Evolutionary conservation across 92 coral and sea anemone species (phyloP).

Genomic region (Diadumene lineata): DNA sequence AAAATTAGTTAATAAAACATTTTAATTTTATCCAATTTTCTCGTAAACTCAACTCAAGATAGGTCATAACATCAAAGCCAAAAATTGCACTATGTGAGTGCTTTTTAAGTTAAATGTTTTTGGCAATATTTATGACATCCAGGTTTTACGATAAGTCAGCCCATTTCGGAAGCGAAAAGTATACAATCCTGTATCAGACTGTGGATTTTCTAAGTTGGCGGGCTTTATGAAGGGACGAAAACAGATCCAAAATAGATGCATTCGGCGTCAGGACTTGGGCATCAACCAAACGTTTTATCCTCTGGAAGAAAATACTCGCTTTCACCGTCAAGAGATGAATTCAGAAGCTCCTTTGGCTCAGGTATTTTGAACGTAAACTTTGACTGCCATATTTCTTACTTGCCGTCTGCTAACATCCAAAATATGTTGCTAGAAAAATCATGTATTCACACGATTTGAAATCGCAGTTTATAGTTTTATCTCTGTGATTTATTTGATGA

Average conservation of each 20-base stretch:
- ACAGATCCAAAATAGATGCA: not conserved
- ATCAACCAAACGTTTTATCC: not conserved
- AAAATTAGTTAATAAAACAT: not conserved
- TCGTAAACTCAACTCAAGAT: not conserved
- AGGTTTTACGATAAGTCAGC: not conserved
- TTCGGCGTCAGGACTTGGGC: slow-evolving; percentile 27
- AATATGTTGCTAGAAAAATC: not conserved
- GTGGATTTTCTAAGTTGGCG: too few relatives aligned
- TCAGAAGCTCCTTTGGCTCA: not conserved
- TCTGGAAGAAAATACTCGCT: slow-evolving; percentile 6
- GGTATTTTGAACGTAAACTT: not conserved
- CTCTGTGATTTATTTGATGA: not conserved
- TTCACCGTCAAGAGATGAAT: slow-evolving; percentile 4
- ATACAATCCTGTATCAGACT: too few relatives aligned
- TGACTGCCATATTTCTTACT: not conserved
- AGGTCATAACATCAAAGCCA: not conserved
- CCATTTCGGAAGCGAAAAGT: not conserved
- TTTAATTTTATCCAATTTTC: not conserved
- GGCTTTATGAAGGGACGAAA: too few relatives aligned
- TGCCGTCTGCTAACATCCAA: not conserved
- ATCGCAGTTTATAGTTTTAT: not conserved
- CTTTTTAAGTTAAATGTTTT: not conserved
- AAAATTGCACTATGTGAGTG: not conserved
- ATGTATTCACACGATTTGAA: not conserved
- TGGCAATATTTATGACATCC: not conserved